These are phyloP conservation scores for Oxystoma pomonae DNA, from an alignment of 2,888 invertebrate species.

Conservation along the genomic window DNA sequence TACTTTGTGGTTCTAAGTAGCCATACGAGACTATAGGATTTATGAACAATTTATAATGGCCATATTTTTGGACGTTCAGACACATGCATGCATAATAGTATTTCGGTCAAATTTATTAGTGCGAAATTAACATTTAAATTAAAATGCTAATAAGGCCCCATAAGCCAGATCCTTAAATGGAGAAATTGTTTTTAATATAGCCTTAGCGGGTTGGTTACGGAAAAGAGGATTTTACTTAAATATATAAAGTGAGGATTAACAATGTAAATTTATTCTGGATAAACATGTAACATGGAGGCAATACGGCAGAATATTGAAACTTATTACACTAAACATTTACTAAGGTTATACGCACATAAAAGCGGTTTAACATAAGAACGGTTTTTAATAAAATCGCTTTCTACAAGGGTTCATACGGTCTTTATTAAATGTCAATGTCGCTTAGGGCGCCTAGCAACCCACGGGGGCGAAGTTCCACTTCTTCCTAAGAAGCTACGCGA, in stretches of 20 bases:
- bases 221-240: background rate
- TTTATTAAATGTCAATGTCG: too few relatives aligned
- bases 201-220: background rate
- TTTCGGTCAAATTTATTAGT: slow-evolving; percentile 1
- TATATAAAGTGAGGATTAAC: background rate
- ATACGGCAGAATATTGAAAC: too few relatives aligned
- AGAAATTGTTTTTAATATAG: slow-evolving; percentile 13
- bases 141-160: slow-evolving; percentile 5
- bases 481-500: too few relatives aligned
- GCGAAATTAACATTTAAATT: slow-evolving; percentile 9
- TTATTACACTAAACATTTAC: too few relatives aligned
- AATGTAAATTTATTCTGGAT: background rate
- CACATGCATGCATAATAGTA: background rate
- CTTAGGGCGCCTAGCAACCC: too few relatives aligned
- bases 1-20: too few relatives aligned
- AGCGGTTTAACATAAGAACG: too few relatives aligned
- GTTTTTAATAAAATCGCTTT: too few relatives aligned
- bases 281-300: background rate
- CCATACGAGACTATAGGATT: too few relatives aligned
- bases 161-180: slow-evolving; percentile 6
- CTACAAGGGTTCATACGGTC: too few relatives aligned
- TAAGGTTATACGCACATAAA: too few relatives aligned
- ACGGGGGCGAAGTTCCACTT: too few relatives aligned
- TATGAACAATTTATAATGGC: background rate
- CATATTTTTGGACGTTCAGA: background rate